phyloP scores from a whole-genome alignment of 2,797 vertebrate genomes.

The Echeneis naucrates region DNA sequence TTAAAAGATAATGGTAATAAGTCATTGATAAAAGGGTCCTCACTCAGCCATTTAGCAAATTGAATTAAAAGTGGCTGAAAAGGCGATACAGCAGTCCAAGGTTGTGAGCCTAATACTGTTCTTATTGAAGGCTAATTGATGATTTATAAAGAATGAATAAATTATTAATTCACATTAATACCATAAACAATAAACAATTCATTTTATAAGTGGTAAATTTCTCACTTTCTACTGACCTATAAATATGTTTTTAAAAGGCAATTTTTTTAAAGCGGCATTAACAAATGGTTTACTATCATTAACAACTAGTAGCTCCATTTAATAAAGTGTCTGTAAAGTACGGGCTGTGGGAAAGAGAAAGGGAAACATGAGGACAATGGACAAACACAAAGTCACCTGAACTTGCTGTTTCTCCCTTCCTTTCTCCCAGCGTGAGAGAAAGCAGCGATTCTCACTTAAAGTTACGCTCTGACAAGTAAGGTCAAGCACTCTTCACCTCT shows the following conservation, averaged over 20 bases:
- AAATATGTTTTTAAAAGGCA: neutral
- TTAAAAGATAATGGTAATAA: conserved; percentile 2
- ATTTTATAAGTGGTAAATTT: neutral
- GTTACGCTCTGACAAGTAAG: conserved; percentile 59
- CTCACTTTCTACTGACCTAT: neutral
- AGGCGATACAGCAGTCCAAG: neutral
- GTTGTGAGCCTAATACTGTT: neutral
- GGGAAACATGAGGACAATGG: neutral
- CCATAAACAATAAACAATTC: neutral
- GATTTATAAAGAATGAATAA: conserved; percentile 7
- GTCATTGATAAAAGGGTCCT: neutral
- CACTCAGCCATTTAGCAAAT: neutral
- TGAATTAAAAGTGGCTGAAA: neutral
- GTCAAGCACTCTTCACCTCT: conserved; percentile 48
- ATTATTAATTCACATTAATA: neutral
- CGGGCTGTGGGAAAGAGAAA: neutral
- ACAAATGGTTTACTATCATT: neutral
- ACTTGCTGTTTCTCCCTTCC: neutral
- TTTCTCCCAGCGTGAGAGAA: neutral
- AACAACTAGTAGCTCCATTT: neutral
- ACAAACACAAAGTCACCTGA: neutral
- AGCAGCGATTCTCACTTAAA: conserved; percentile 24
- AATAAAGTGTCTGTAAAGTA: neutral
- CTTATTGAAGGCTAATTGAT: neutral
- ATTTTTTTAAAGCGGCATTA: too few relatives aligned